Conservation (phyloP, 2,113 vertebrate species). For the Toxostoma redivivum region DNA sequence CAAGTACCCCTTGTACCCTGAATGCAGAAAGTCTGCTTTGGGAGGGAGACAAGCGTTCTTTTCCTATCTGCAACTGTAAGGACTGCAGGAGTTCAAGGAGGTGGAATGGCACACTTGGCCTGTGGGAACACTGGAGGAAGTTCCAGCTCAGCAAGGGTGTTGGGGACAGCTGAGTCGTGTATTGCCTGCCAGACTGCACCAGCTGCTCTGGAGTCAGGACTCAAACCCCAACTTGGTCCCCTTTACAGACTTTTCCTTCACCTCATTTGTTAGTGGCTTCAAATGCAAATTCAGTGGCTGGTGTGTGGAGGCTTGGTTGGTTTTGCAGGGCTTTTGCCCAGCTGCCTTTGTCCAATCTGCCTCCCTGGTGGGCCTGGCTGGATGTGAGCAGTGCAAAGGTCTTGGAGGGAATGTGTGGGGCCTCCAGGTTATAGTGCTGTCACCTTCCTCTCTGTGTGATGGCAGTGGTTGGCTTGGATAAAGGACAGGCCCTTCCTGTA, state of each 20-base stretch:
- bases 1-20: neutral
- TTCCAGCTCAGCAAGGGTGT: neutral
- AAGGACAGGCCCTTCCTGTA: neutral
- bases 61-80: neutral
- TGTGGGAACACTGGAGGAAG: neutral
- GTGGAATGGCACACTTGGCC: accelerated
- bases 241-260: neutral
- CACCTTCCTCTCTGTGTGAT: neutral
- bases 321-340: neutral
- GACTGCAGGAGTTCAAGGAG: neutral
- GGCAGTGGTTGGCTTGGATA: neutral
- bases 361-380: neutral
- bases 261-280: constrained; percentile 6
- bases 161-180: neutral
- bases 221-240: neutral
- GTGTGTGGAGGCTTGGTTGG: neutral
- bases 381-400: neutral
- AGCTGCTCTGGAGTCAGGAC: constrained; percentile 2
- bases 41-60: neutral
- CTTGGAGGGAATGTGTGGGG: neutral
- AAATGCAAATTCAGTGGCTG: neutral
- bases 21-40: neutral
- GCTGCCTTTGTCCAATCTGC: neutral
- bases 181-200: neutral
- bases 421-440: neutral